Base-by-base conservation (phyloP, 1,140 invertebrate species). In the Tetranychus urticae region DNA sequence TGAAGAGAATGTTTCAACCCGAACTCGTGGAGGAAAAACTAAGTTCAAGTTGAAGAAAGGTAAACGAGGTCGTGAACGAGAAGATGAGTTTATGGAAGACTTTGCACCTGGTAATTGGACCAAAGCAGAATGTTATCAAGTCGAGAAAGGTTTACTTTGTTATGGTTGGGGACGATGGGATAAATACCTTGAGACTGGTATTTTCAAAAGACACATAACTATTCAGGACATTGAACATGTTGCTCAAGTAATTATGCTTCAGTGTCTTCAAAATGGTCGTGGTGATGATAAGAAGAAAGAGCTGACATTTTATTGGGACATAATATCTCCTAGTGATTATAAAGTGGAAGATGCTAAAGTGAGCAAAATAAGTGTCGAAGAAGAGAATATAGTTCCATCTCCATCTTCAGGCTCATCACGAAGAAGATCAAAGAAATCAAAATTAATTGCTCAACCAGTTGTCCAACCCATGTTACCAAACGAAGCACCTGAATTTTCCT, bases 101-200 rank as follows among this genome's bases (percentile, higher is more conserved):
- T 65, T 89, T 70, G 65, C 65, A 54, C 71, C 72, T n/a, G 71
- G 73, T 56, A 91, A 91, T 45, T 80, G 76, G 69, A 71, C 72
- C 7, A 66, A 78, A 57, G 70, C 71, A 1, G 78, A 80, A 63
- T 79, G 76, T 65, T 79, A 78, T 68, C 78, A 77, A 67, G 86
- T 94, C 37, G 93, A 97, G 73, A 85, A 90, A 70, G 86, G 88
- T 61, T 75, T 97, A 39, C 77, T 96, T 2, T 91, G 90, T 7
- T 96, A 89, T 74, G 91, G 91, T 31, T 98, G 94, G 94, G 91
- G 89, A 14, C 78, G 94, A 60, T 99, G 94, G 94, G 77, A 82
- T 50, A 90, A 96, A 72, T 90, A 93, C 65, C 74, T 96, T 10
- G 79, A 81, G 63, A 82, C 91, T 75, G 86, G 87, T 67, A 85